Base-by-base conservation (phyloP, 2,888 invertebrate genomes). In the Diachrysia chrysitis region DNA sequence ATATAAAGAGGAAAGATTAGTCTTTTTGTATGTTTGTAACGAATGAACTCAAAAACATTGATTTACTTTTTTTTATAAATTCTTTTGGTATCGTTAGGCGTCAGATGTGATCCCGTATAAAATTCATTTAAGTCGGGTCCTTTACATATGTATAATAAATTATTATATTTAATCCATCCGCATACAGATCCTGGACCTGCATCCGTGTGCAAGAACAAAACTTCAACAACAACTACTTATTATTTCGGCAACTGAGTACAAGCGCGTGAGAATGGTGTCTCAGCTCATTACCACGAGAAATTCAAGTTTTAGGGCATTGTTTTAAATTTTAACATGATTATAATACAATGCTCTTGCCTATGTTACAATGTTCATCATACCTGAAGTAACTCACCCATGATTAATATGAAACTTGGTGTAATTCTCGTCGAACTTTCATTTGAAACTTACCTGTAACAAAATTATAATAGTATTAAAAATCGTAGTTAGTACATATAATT, bases 371-470 rank as follows among this genome's bases (percentile, higher is more conserved):
- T 42, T 42, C 2, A 10, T n/a, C n/a, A 10, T 32, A 32, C 10
- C 42, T 42, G 42, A 42, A 42, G 42, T 42, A 42, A 51, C 48
- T 51, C 21, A 51, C 48, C 48, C 48, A 51, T 21, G 21, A 12
- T 51, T 12, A 48, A 51, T 51, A 51, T 12, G 21, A 51, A 19
- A 48, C 48, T 51, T 1, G 1, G 10, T 4, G 19, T 10, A 10
- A 32, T 10, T 32, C 10, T 0, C 10, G 32, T 32, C 10, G 21
- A 1, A 9, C 19, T 51, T 51, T 51, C 48, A 10, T 21, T 51
- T 6, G 51, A 19, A 69, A 65, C 78, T 75, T 75, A 78, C 78
- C 74, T 75, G 69, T 42, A 75, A 75, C 78, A 78, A 74, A 46
- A 57, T 42, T 3, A 64, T 0, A 48, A 42, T 12, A 51, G 16